Evolutionary conservation across 2,888 invertebrate genomes (phyloP).

Genomic region (Spodoptera exigua): DNA sequence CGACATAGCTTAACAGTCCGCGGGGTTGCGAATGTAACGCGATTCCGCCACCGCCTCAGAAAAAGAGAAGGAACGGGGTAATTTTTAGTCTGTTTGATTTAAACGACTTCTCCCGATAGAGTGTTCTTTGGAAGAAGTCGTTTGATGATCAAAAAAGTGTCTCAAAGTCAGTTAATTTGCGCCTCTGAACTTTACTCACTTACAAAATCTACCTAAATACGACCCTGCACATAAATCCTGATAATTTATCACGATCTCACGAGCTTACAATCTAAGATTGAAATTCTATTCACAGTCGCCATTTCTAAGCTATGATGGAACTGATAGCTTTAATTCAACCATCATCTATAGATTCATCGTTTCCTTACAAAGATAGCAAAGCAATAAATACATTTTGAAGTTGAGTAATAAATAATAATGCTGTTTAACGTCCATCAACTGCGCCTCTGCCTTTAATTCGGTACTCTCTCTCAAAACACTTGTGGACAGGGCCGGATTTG

Average conservation of each 20-base stretch:
- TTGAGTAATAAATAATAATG: slow-evolving; percentile 54
- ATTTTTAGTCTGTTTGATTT: too few relatives aligned
- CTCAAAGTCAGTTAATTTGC: too few relatives aligned
- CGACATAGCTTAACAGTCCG: too few relatives aligned
- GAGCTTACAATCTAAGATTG: slow-evolving; percentile 12
- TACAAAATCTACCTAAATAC: too few relatives aligned
- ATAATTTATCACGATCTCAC: slow-evolving; percentile 22
- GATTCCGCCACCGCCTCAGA: too few relatives aligned
- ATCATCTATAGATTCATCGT: slow-evolving; percentile 13
- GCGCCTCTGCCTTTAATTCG: slow-evolving; percentile 48
- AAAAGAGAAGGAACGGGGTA: too few relatives aligned
- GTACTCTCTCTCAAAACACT: slow-evolving; percentile 43
- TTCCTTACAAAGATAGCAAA: slow-evolving; percentile 28
- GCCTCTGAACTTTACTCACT: too few relatives aligned
- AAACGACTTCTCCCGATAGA: too few relatives aligned
- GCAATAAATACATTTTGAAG: too few relatives aligned
- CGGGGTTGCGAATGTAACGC: too few relatives aligned
- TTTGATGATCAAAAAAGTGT: too few relatives aligned
- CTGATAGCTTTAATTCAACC: slow-evolving; percentile 12
- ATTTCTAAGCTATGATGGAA: slow-evolving; percentile 25
- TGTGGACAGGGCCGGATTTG: slow-evolving; percentile 43
- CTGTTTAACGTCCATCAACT: slow-evolving; percentile 59
- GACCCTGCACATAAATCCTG: background rate
- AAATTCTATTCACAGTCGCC: slow-evolving; percentile 1
- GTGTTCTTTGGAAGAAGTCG: too few relatives aligned